Conservation (phyloP, 2,113 vertebrate species). For the Rhinolophus sinicus region DNA sequence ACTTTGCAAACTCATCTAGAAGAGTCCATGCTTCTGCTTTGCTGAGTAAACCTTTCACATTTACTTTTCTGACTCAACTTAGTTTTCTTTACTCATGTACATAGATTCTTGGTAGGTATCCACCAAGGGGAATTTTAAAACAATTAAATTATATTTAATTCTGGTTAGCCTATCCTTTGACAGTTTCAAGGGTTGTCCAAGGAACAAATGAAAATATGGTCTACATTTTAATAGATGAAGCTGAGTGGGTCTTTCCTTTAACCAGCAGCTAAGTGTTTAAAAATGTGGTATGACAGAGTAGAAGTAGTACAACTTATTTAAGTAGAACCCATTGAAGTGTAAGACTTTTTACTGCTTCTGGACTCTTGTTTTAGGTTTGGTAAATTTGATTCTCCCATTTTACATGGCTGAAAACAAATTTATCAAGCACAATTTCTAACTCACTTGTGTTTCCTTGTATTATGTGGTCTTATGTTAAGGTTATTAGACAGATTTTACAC, state of each 20-base stretch:
- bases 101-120: not conserved
- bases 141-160: not conserved
- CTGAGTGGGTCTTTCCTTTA: not conserved
- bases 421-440: not conserved
- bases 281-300: fast-evolving
- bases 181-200: not conserved
- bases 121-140: not conserved
- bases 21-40: not conserved
- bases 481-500: not conserved
- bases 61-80: not conserved
- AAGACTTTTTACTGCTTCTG: not conserved
- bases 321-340: not conserved
- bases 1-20: not conserved
- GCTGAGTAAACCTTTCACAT: not conserved
- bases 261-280: not conserved
- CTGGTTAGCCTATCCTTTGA: not conserved
- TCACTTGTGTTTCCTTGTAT: constrained; percentile 23
- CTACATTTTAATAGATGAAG: not conserved
- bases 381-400: not conserved
- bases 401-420: not conserved
- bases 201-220: not conserved
- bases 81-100: not conserved
- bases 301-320: not conserved
- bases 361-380: not conserved
- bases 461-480: not conserved